Evolutionary conservation across 2,888 invertebrate species (phyloP).

Genomic region (Leptodirus hochenwartii): DNA sequence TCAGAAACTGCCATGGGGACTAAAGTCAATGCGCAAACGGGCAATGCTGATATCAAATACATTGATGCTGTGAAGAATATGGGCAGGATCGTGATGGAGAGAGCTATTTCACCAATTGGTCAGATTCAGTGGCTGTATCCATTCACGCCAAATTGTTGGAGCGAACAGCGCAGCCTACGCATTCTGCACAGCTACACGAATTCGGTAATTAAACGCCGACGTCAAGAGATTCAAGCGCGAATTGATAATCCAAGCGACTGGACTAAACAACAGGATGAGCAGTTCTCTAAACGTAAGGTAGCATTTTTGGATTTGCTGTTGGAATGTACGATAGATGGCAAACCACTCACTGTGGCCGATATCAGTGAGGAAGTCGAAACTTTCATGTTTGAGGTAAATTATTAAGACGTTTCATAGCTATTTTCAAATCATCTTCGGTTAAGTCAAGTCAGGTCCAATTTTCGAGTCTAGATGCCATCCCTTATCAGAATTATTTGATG

Average conservation of each 20-base stretch:
- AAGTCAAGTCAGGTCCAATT: too few relatives aligned
- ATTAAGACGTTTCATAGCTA: too few relatives aligned
- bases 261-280: too few relatives aligned
- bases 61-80: slow-evolving; percentile 45
- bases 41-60: slow-evolving; percentile 49
- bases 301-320: slow-evolving; percentile 13
- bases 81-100: slow-evolving; percentile 16
- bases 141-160: slow-evolving; percentile 35
- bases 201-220: slow-evolving; percentile 32
- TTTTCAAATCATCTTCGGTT: too few relatives aligned
- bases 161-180: slow-evolving; percentile 29
- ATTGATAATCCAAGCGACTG: too few relatives aligned
- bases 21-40: slow-evolving; percentile 47
- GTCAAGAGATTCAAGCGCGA: slow-evolving; percentile 24
- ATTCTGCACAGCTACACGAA: slow-evolving; percentile 34
- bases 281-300: too few relatives aligned
- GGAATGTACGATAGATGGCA: slow-evolving; percentile 13
- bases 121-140: slow-evolving; percentile 32
- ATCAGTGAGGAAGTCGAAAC: slow-evolving; percentile 13
- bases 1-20: slow-evolving; percentile 75
- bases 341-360: slow-evolving; percentile 45
- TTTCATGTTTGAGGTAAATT: slow-evolving; percentile 13
- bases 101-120: slow-evolving; percentile 26
- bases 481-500: too few relatives aligned
- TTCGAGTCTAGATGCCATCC: too few relatives aligned